Evolutionary conservation across 2,113 vertebrate species (phyloP).

Genomic region (Pteruthius melanotis): DNA sequence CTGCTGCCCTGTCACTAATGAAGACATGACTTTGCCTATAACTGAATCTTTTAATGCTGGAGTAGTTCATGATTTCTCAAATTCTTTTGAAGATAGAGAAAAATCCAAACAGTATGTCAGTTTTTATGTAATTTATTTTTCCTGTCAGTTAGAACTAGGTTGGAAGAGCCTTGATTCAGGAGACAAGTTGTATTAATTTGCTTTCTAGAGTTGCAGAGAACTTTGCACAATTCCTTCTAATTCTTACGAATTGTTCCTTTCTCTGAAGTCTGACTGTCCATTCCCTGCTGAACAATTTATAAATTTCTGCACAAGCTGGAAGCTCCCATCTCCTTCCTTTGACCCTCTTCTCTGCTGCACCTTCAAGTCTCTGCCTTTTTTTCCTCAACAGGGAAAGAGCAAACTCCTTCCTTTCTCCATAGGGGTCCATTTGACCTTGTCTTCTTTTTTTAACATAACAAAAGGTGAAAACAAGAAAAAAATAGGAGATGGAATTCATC

Average conservation of each 20-base stretch:
- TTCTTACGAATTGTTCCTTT: neutral
- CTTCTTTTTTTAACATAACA: neutral
- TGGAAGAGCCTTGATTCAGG: neutral
- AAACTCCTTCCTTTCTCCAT: neutral
- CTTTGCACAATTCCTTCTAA: neutral
- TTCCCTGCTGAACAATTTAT: neutral
- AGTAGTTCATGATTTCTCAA: neutral
- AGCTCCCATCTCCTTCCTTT: neutral
- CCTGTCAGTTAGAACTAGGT: neutral
- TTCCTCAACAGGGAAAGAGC: accelerated
- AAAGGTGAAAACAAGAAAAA: neutral
- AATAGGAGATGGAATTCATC: neutral
- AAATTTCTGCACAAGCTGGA: neutral
- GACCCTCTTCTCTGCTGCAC: neutral
- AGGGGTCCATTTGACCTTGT: neutral
- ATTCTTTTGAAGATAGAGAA: neutral
- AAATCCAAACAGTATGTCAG: neutral
- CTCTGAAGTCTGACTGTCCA: neutral
- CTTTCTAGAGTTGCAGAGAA: neutral
- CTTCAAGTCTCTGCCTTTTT: neutral
- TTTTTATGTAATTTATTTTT: neutral
- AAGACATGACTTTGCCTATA: neutral
- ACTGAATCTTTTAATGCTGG: neutral
- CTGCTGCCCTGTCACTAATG: neutral
- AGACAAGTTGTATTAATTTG: neutral